Conservation (phyloP, 2,113 vertebrate genomes). For the Rhinichthys klamathensis region DNA sequence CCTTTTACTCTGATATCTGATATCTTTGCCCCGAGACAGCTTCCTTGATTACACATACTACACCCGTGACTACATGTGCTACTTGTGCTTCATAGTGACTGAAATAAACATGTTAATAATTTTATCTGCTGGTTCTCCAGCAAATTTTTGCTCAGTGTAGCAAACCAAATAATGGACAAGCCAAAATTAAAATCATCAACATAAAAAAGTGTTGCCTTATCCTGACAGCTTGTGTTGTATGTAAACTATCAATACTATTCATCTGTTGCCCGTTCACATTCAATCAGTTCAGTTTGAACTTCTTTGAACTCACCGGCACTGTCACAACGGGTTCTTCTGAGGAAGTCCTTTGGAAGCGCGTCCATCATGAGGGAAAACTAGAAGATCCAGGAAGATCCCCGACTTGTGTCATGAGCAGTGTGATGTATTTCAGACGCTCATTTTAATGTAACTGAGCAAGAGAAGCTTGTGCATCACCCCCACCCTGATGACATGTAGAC, state of each 20-base stretch:
- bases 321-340: slow-evolving; percentile 64
- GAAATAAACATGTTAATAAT: background rate
- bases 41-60: background rate
- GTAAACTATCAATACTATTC: background rate
- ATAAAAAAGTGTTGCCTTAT: background rate
- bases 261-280: background rate
- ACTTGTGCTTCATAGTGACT: background rate
- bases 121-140: background rate
- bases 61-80: background rate
- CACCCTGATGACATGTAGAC: slow-evolving; percentile 57
- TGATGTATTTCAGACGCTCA: slow-evolving; percentile 39
- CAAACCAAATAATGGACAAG: background rate
- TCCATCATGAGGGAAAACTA: slow-evolving; percentile 62
- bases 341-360: slow-evolving; percentile 56
- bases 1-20: slow-evolving; percentile 19
- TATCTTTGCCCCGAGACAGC: background rate
- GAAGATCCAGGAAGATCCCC: background rate
- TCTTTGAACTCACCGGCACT: slow-evolving; percentile 70
- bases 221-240: background rate
- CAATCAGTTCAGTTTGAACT: background rate
- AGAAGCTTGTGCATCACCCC: slow-evolving; percentile 46
- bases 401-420: slow-evolving; percentile 33
- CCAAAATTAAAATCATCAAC: background rate
- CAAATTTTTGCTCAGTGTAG: background rate
- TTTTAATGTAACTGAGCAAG: slow-evolving; percentile 64